Percentiles rank a stretch among this genome's conserved stretches.
Evolutionary conservation across 2,888 invertebrate genomes (phyloP).

Genomic region (Bimastos eiseni): DNA sequence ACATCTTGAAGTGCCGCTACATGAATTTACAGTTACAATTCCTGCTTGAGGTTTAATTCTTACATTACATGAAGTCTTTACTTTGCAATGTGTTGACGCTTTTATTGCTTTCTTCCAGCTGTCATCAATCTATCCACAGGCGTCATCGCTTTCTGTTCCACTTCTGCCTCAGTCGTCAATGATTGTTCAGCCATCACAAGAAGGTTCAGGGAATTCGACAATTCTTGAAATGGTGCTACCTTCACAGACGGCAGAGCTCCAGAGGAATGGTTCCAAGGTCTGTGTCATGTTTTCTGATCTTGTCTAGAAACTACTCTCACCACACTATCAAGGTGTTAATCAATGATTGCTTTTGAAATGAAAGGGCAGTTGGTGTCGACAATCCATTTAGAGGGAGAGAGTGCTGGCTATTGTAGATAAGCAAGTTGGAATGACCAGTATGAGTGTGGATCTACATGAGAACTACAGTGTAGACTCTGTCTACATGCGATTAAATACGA

Average conservation of each 20-base stretch:
- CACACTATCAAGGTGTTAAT: background rate
- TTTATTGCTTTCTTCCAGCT: background rate
- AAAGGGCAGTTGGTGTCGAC: background rate
- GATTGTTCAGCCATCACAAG: constrained; percentile 14
- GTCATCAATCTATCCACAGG: background rate
- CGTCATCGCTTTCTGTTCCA: background rate
- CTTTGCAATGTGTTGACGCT: background rate
- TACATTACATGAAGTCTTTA: background rate
- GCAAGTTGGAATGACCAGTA: no score
- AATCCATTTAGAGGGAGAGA: no score
- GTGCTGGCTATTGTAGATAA: no score
- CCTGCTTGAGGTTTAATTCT: no score
- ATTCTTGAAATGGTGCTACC: constrained; percentile 24
- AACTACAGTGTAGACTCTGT: no score
- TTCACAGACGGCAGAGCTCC: background rate
- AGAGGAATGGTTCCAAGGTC: background rate
- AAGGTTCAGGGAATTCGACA: background rate
- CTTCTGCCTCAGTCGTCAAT: background rate
- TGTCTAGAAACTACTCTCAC: background rate
- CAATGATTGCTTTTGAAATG: background rate
- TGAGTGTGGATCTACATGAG: no score
- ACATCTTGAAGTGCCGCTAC: background rate
- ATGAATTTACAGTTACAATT: no score
- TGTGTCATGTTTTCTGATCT: background rate
- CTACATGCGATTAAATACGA: no score